These are phyloP conservation scores for Molanna angustata DNA, from an alignment of 2,888 invertebrate genomes.

Conservation along the genomic window DNA sequence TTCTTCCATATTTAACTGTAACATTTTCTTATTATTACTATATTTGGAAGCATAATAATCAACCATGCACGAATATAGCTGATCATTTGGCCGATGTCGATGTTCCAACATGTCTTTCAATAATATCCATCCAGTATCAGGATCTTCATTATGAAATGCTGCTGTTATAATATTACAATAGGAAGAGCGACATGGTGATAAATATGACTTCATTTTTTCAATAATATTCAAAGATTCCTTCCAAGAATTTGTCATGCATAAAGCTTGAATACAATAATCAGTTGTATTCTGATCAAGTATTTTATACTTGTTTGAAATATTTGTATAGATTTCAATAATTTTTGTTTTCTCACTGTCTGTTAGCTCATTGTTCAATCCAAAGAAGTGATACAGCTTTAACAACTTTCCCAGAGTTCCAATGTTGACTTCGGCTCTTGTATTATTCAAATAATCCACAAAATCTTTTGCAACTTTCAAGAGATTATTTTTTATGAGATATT, in stretches of 20 bases:
- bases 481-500: slow-evolving; percentile 46
- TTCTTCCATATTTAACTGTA: slow-evolving; percentile 51
- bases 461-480: slow-evolving; percentile 53
- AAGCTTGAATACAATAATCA: slow-evolving; percentile 58
- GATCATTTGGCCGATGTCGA: slow-evolving; percentile 46
- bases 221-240: slow-evolving; percentile 58
- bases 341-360: slow-evolving; percentile 50
- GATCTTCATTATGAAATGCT: slow-evolving; percentile 58
- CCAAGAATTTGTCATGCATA: slow-evolving; percentile 66
- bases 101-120: slow-evolving; percentile 54
- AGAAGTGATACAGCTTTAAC: slow-evolving; percentile 52
- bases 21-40: slow-evolving; percentile 39
- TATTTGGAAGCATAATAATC: slow-evolving; percentile 46
- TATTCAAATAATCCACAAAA: slow-evolving; percentile 57
- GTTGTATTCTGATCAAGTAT: slow-evolving; percentile 59
- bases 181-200: slow-evolving; percentile 46
- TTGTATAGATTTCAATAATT: slow-evolving; percentile 53
- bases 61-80: slow-evolving; percentile 55
- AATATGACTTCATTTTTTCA: slow-evolving; percentile 55
- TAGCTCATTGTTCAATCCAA: slow-evolving; percentile 39
- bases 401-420: slow-evolving; percentile 58
- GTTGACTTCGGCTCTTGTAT: slow-evolving; percentile 50
- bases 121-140: slow-evolving; percentile 58
- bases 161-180: slow-evolving; percentile 57
- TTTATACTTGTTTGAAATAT: slow-evolving; percentile 53